Evolutionary conservation across 2,797 vertebrate genomes (phyloP).

Genomic region (Epinephelus malabaricus): DNA sequence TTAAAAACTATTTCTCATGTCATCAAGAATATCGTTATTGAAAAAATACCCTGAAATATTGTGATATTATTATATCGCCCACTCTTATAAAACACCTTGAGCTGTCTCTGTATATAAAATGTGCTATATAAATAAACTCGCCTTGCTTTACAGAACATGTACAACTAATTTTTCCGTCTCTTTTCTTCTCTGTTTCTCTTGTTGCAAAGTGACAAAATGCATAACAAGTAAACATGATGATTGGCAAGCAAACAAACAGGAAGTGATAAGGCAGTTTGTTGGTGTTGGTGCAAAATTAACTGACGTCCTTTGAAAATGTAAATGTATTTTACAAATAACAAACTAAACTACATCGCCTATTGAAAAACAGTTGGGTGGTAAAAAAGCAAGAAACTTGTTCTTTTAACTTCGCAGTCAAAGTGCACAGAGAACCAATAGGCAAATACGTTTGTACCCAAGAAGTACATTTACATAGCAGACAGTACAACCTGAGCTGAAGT

Average conservation of each 20-base stretch:
- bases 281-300: not conserved
- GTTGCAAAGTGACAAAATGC: not conserved
- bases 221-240: not conserved
- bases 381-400: not conserved
- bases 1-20: too few species aligned
- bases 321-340: not conserved
- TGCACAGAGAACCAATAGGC: not conserved
- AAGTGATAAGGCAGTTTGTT: not conserved
- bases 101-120: too few species aligned
- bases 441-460: not conserved
- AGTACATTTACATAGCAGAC: constrained; percentile 22
- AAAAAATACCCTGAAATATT: too few species aligned
- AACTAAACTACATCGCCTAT: not conserved
- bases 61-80: too few species aligned
- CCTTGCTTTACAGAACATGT: not conserved
- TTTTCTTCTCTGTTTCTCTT: not conserved
- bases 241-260: not conserved
- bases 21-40: too few species aligned
- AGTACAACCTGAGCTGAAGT: constrained; percentile 23
- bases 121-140: too few species aligned
- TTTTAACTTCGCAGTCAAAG: not conserved
- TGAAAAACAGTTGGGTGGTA: not conserved
- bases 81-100: too few species aligned
- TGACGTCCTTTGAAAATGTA: not conserved
- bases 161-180: not conserved